phyloP scores from a whole-genome alignment of 2,113 vertebrate species.

The Felis catus region F.catus_Fca126_mat1.0 CM031415.1:148353001-148353500 shows the following conservation, averaged over 20 bases:
- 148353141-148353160: not conserved
- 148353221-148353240: not conserved
- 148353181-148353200: not conserved
- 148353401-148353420: not conserved
- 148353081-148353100: not conserved
- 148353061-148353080: not conserved
- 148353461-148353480: not conserved
- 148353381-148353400: not conserved
- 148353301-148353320: not conserved
- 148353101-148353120: not conserved
- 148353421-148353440: not conserved
- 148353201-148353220: not conserved
- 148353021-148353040: not conserved
- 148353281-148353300: not conserved
- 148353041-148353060: not conserved
- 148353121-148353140: not conserved
- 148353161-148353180: not conserved
- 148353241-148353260: not conserved
- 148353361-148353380: not conserved
- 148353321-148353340: not conserved
- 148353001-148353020: not conserved
- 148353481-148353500: not conserved
- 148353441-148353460: not conserved
- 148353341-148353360: not conserved
- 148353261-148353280: not conserved